Evolutionary conservation across 2,113 vertebrate genomes (phyloP).

Genomic region (Halcyon malimbica): DNA sequence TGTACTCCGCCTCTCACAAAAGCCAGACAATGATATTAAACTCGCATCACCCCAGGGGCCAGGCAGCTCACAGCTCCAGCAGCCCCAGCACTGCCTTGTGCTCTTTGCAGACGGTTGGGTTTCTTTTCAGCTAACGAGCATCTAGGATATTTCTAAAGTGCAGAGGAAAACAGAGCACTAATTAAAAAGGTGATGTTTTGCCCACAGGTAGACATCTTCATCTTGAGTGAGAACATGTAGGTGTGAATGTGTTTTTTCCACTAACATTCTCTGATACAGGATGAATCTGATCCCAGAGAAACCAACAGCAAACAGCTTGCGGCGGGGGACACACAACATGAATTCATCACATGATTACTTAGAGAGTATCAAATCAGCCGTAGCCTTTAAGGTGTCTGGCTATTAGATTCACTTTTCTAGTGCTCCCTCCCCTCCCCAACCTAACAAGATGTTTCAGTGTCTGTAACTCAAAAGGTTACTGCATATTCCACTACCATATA

Average conservation of each 20-base stretch:
- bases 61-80: not conserved
- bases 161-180: not conserved
- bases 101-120: not conserved
- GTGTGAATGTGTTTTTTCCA: not conserved
- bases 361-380: not conserved
- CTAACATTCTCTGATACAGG: not conserved
- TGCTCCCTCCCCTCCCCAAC: not conserved
- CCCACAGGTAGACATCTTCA: not conserved
- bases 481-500: not conserved
- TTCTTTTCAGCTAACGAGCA: conserved; percentile 4
- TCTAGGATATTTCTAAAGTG: not conserved
- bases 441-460: not conserved
- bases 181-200: conserved; percentile 43
- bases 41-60: not conserved
- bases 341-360: not conserved
- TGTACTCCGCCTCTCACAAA: not conserved
- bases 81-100: not conserved
- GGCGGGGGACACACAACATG: not conserved
- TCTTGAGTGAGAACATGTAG: not conserved
- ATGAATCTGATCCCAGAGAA: not conserved
- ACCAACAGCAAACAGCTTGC: not conserved
- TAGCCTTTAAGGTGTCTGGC: not conserved
- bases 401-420: not conserved
- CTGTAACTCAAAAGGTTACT: not conserved
- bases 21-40: not conserved